Evolutionary conservation across 2,797 vertebrate species (phyloP).

Genomic region (Avahi laniger): DNA sequence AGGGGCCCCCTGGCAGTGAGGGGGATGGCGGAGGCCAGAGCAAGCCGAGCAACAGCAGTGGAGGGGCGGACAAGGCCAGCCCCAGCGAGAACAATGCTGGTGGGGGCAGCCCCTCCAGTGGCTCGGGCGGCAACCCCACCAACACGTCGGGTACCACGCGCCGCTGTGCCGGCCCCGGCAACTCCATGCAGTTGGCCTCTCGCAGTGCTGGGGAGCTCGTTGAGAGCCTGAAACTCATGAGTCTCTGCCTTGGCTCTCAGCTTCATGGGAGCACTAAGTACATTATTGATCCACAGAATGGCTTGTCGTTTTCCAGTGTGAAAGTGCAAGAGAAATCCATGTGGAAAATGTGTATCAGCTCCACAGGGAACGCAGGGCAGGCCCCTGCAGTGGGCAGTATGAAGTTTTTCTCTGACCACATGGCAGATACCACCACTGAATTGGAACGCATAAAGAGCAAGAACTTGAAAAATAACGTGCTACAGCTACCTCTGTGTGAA

Average conservation of each 20-base stretch:
- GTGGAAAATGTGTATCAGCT: slow-evolving; percentile 96
- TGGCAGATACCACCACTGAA: slow-evolving; percentile 85
- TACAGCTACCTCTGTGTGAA: slow-evolving; percentile 99
- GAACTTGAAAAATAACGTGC: slow-evolving; percentile 93
- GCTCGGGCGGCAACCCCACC: slow-evolving; percentile 84
- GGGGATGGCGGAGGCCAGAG: slow-evolving; percentile 92
- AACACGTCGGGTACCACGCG: slow-evolving; percentile 86
- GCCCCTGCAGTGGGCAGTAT: slow-evolving; percentile 80
- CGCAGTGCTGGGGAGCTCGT: slow-evolving; percentile 91
- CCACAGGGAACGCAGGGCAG: slow-evolving; percentile 86
- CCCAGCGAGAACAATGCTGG: slow-evolving; percentile 88
- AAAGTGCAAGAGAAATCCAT: slow-evolving; percentile 94
- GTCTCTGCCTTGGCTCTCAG: slow-evolving; percentile 94
- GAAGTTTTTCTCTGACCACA: slow-evolving; percentile 88
- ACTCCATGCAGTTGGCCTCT: slow-evolving; percentile 82
- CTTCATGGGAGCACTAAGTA: slow-evolving; percentile 88
- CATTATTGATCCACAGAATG: slow-evolving; percentile 90
- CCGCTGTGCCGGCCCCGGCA: slow-evolving; percentile 81
- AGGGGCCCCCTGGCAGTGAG: slow-evolving; percentile 94
- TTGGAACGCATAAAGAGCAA: slow-evolving; percentile 91
- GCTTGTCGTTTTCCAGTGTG: slow-evolving; percentile 89
- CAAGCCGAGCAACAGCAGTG: slow-evolving; percentile 89
- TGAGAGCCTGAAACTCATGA: slow-evolving; percentile 96
- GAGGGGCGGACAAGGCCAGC: slow-evolving; percentile 91
- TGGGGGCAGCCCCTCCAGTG: slow-evolving; percentile 89